Evolutionary conservation across 2,113 vertebrate species (phyloP).

Genomic region (Bos indicus): DNA sequence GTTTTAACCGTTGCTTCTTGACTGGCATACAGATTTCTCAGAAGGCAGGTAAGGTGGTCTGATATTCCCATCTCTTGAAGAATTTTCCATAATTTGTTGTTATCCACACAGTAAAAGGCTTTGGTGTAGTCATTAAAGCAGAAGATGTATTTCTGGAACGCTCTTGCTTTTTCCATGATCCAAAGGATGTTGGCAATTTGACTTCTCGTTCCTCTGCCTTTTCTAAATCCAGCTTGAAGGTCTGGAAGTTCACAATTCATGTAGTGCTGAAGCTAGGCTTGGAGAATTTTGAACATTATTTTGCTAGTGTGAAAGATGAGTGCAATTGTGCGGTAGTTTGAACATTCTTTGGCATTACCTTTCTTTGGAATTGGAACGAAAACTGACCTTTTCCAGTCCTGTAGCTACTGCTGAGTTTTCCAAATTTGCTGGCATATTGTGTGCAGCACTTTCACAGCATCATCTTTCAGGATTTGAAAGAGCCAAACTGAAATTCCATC

Average conservation of each 20-base stretch:
- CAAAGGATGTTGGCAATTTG: not conserved
- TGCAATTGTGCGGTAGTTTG: not conserved
- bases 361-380: not conserved
- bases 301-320: not conserved
- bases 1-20: not conserved
- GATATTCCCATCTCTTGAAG: not conserved
- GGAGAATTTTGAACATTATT: not conserved
- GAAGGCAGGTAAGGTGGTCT: not conserved
- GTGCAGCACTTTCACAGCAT: not conserved
- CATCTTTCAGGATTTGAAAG: not conserved
- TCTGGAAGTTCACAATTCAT: not conserved
- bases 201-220: not conserved
- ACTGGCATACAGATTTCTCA: not conserved
- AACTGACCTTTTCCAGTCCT: not conserved
- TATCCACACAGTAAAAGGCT: not conserved
- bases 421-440: not conserved
- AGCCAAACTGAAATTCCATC: not conserved
- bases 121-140: not conserved
- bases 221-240: not conserved
- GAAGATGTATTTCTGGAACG: not conserved
- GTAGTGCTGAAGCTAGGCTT: not conserved
- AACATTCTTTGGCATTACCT: not conserved
- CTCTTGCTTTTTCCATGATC: not conserved
- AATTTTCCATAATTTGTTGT: not conserved
- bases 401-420: not conserved